Conservation (phyloP, 2,113 vertebrate species). For the Fukomys damarensis region DNA sequence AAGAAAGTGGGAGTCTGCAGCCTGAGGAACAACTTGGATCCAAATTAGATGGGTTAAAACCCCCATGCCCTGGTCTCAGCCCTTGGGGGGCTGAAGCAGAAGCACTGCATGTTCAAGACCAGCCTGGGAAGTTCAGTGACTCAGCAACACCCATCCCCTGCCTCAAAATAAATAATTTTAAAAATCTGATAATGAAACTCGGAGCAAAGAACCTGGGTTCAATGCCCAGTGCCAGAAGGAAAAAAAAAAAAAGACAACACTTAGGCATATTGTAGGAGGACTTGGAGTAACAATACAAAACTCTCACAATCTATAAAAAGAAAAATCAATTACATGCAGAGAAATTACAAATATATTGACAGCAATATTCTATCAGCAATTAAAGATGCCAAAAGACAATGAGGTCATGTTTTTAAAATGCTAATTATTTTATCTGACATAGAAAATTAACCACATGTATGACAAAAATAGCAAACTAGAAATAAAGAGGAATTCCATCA, state of each 20-base stretch:
- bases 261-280: background rate
- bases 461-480: constrained; percentile 12
- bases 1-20: background rate
- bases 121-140: background rate
- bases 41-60: background rate
- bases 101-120: background rate
- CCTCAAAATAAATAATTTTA: background rate
- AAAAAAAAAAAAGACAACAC: background rate
- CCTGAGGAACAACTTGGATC: background rate
- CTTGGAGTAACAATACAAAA: background rate
- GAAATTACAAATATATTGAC: background rate
- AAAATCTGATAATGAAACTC: no score
- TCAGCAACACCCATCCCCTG: background rate
- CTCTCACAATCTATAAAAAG: background rate
- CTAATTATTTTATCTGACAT: background rate
- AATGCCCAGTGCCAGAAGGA: background rate
- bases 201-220: background rate
- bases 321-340: background rate
- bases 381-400: background rate
- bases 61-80: background rate
- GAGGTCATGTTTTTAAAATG: constrained; percentile 6
- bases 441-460: background rate
- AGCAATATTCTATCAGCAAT: background rate
- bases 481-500: background rate
- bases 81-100: background rate